Base-by-base conservation (phyloP, 2,888 invertebrate species). In the Morpho achilles region DNA sequence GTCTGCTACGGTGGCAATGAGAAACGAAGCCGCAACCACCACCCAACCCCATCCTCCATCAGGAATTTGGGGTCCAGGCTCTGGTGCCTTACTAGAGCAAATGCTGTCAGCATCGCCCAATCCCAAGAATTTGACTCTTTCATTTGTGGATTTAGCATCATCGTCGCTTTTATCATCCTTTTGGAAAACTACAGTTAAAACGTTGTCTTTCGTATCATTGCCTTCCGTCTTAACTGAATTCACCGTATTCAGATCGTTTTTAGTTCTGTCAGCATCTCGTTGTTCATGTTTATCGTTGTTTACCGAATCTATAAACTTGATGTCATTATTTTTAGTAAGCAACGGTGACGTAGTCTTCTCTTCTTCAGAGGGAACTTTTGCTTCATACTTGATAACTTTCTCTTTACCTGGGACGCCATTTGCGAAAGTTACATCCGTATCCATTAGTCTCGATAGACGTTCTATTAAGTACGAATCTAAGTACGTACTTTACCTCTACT, bases 11-110 rank as follows among this genome's bases (percentile, higher is more conserved):
- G 97, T 93, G 50, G 97, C 97, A 22, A 97, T 94, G 43, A 97
- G 85, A 68, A 98, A 93, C 0, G 97, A 96, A 2, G 97, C 94
- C 10, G 95, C 89, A 0, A 98, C 98, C 0, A 99, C 95, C 63
- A 97, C 93, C 97, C 97, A 97, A 40, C 97, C 97, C 95, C 96
- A 97, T 40, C 96, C 96, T n/a, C 96, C 96, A 72, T 96, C 96
- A 0, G 96, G 96, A 58, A 94, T 93, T 64, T 92, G 93, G 0
- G 93, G 93, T 47, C 85, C 86, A 82, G 86, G 67, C 60, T 86
- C 77, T 64, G 70, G 66, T 41, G 83, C 69, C 65, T 76, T 75
- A 69, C 82, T 80, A 2, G 91, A 91, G 62, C 91, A 84, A 65
- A 90, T 85, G 74, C 91, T 91, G 69, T 92, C 89, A 51, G 80